Conservation (phyloP, 2,888 invertebrate species). For the Leptura quadrifasciata region DNA sequence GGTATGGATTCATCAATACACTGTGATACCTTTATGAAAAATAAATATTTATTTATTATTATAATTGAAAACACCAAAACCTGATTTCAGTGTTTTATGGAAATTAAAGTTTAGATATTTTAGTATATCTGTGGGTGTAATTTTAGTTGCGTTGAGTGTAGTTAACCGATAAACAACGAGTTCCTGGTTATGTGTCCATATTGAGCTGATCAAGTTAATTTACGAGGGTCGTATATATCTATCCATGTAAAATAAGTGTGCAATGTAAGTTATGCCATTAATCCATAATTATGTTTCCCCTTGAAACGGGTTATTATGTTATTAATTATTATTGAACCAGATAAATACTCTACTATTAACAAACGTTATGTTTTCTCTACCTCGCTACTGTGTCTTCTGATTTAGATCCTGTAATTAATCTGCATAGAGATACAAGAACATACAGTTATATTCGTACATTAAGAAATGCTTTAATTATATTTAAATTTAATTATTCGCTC, state of each 20-base stretch:
- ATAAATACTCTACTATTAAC: not conserved
- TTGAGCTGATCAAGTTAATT: not conserved
- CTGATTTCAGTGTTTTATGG: too few species aligned
- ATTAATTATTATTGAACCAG: slow-evolving; percentile 7
- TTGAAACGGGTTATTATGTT: not conserved
- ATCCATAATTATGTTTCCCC: slow-evolving; percentile 3
- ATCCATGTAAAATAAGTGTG: not conserved
- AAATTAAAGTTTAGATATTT: too few species aligned
- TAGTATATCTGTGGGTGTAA: too few species aligned
- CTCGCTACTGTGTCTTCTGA: slow-evolving; percentile 1
- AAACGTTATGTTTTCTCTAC: slow-evolving; percentile 1
- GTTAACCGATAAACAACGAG: not conserved
- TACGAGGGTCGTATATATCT: not conserved
- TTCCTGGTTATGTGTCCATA: not conserved
- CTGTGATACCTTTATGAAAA: too few species aligned
- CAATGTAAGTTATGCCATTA: not conserved
- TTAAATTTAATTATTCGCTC: slow-evolving; percentile 25
- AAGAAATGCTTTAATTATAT: slow-evolving; percentile 9
- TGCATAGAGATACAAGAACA: not conserved
- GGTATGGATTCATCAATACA: too few species aligned
- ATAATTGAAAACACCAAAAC: too few species aligned
- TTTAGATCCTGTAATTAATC: slow-evolving; percentile 4
- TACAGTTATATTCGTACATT: not conserved
- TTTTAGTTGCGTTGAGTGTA: too few species aligned
- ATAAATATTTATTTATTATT: too few species aligned